These are phyloP conservation scores for Scelioninae gen. 1 DNA, from an alignment of 2,888 invertebrate species.

Conservation along the genomic window DNA sequence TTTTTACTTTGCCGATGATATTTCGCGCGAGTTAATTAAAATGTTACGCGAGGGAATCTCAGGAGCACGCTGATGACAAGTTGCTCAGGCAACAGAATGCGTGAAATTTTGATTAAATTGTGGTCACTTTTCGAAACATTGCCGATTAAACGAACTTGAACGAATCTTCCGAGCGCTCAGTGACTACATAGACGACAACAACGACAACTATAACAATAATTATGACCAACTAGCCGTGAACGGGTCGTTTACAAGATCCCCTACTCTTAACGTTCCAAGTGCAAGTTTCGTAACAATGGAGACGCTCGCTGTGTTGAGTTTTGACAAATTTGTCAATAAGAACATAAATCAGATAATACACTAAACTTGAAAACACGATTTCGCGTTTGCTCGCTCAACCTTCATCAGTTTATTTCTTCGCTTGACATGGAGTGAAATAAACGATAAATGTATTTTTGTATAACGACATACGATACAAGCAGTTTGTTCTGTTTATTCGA, in stretches of 20 bases:
- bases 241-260: constrained; percentile 76
- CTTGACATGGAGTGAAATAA: background rate
- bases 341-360: constrained; percentile 39
- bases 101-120: constrained; percentile 76
- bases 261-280: constrained; percentile 44
- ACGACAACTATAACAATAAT: constrained; percentile 78
- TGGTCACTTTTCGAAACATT: constrained; percentile 78
- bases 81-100: constrained; percentile 59
- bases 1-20: background rate
- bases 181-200: constrained; percentile 71
- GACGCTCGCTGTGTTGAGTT: constrained; percentile 28
- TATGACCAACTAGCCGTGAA: constrained; percentile 77
- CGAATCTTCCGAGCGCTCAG: constrained; percentile 52
- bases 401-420: constrained; percentile 20
- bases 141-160: constrained; percentile 72
- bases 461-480: background rate
- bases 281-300: constrained; percentile 67
- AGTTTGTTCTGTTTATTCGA: constrained; percentile 5
- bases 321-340: constrained; percentile 51
- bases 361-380: constrained; percentile 22
- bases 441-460: background rate
- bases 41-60: constrained; percentile 1
- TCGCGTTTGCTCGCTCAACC: background rate
- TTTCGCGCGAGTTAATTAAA: constrained; percentile 19
- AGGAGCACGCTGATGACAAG: constrained; percentile 73